These are phyloP conservation scores for Serrognathus titanus DNA, from an alignment of 2,888 invertebrate species.

Conservation along the genomic window DNA sequence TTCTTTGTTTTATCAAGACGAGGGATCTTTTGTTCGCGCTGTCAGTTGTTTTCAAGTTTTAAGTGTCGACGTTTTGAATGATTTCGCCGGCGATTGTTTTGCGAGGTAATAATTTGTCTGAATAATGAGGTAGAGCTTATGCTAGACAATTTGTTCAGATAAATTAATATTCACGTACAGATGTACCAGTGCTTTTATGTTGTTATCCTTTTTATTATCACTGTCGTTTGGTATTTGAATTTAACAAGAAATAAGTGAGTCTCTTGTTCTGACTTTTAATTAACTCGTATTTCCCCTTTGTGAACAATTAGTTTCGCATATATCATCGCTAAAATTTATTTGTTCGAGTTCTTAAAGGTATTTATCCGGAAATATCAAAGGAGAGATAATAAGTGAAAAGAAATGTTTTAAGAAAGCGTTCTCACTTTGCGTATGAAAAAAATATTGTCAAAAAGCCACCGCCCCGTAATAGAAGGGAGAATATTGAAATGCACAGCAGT, in stretches of 20 bases:
- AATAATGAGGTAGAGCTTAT: not conserved
- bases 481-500: conserved; percentile 14
- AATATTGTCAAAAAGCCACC: not conserved
- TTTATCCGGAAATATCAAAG: too few species aligned
- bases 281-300: too few species aligned
- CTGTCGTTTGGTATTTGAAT: too few species aligned
- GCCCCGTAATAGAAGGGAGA: conserved; percentile 3
- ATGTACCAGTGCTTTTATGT: not conserved
- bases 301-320: too few species aligned
- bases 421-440: too few species aligned
- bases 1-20: conserved; percentile 20
- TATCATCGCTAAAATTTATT: too few species aligned
- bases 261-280: too few species aligned
- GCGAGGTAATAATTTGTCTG: conserved; percentile 25
- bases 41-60: conserved; percentile 23
- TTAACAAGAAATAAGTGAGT: too few species aligned
- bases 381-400: too few species aligned
- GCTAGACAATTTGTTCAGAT: not conserved
- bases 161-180: not conserved
- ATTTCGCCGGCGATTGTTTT: conserved; percentile 25
- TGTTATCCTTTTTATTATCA: too few species aligned
- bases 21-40: conserved; percentile 17
- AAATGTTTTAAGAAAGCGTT: too few species aligned
- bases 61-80: conserved; percentile 26
- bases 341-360: too few species aligned